A percentile compares a stretch with the other conserved stretches of the same genome.
phyloP scores from a whole-genome alignment of 2,113 vertebrate genomes.

The Pachyramphus minor region DNA sequence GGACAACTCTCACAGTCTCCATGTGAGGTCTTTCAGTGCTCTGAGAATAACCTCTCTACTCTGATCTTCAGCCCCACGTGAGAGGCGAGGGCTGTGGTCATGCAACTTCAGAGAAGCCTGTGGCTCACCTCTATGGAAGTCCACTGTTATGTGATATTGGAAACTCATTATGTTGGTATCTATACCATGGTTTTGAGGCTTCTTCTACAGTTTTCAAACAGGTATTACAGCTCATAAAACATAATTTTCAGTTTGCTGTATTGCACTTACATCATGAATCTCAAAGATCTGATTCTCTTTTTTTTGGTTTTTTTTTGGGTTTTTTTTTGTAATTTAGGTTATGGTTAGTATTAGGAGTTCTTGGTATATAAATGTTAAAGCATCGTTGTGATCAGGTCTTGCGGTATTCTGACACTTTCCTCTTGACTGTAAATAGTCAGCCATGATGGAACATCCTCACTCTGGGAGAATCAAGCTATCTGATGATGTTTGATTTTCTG shows the following conservation, averaged over 20 bases:
- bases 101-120: background rate
- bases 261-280: background rate
- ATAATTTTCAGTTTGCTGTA: background rate
- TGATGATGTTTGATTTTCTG: background rate
- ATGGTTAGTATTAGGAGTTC: background rate
- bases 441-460: background rate
- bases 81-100: background rate
- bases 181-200: background rate
- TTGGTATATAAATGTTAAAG: background rate
- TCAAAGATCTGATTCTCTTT: background rate
- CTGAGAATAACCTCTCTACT: background rate
- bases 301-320: background rate
- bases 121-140: background rate
- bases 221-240: background rate
- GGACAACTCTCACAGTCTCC: background rate
- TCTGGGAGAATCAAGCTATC: background rate
- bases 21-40: background rate
- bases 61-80: background rate
- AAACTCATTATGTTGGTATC: background rate
- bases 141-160: accelerated
- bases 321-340: background rate
- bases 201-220: background rate
- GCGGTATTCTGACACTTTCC: background rate
- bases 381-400: background rate
- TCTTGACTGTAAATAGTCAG: background rate